Evolutionary conservation across 2,888 invertebrate genomes (phyloP), one percentile per base, ranked within the genome.

Genomic region (Osmoderma eremita): DNA sequence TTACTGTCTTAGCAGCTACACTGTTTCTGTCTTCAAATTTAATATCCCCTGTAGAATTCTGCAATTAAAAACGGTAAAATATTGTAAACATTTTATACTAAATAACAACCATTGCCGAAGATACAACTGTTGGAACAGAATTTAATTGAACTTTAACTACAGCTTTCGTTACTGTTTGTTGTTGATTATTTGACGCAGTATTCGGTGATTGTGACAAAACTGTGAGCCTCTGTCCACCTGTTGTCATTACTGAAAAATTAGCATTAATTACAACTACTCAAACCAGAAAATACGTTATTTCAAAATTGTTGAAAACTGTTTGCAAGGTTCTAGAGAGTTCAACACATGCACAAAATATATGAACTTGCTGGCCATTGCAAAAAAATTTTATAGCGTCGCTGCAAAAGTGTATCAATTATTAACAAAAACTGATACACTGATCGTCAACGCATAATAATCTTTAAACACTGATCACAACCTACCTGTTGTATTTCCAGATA

Each of bases 211-310:
- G 86, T 0, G 86, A 84, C 30, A 87, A 72, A 62, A 88, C 84
- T 6, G 88, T 87, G 50, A 89, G 77, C 63, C 88, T 84, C 72
- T 88, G 88, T 5, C 88, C 88, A 77, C 83, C 82, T 1, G 84
- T 78, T 8, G 85, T 84, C 77, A 85, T 80, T 30, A 86, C 84
- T 72, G 79, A 78, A 78, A 83, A 30, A 30, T 8, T 30, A 3
- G 6, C 1, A 30, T 30, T 10, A 70, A 67, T 67, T 6, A 12
- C 51, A 61, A 51, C 36, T n/a, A n/a, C n/a, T n/a, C 13, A 49
- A 65, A 39, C 45, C n/a, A n/a, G n/a, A n/a, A 65, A 41, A n/a
- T 54, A 13, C 50, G 15, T 64, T 67, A 42, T 51, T 62, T 39
- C 10, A 10, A 51, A 15, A 24, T 20, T 12, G 6, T 51, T 41